Base-by-base conservation (phyloP, 2,797 vertebrate genomes). In the Gobio occitaniae region DNA sequence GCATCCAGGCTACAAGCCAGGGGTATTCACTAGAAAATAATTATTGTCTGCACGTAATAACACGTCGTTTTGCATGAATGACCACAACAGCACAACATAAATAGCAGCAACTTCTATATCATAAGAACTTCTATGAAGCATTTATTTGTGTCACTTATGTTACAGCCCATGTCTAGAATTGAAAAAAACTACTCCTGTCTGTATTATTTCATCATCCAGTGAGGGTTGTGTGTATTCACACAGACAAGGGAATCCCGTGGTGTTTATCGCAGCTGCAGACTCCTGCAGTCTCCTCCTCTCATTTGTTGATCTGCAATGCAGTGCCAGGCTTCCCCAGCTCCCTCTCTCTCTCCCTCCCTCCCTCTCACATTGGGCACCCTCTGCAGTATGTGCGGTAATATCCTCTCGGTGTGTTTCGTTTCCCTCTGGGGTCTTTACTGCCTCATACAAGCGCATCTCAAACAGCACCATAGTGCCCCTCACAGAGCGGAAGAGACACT, bases 281-380 rank as follows among this genome's bases (percentile, higher is more conserved):
- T 65, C 78, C 78, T 19, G 66, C 66, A 61, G 59, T 44, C 61
- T 61, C 66, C 70, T 76, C 66, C 87, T 75, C 7, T 41, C 11
- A 0, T 84, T 84, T 76, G 79, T 84, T 88, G 85, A 89, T 89
- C 90, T 90, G 89, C 88, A 90, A 83, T 91, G 90, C 90, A 88
- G 90, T 90, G 83, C 84, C 79, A 83, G 76, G 71, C 29, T 71
- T 65, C 61, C 70, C 19, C 56, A n/a, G 17, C 54, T 54, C 21
- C 17, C 74, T 48, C 68, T 41, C 77, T 25, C 21, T 36, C 76
- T 8, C 10, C 15, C 47, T 15, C 29, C 1, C 15, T 4, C 13
- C 48, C 38, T 12, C 41, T 41, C 75, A 19, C 44, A 54, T 8
- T 10, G 21, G 32, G 29, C 21, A 54, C 61, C 47, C 41, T 41